Conservation (phyloP, 2,113 vertebrate genomes). For the Podarcis raffonei region DNA sequence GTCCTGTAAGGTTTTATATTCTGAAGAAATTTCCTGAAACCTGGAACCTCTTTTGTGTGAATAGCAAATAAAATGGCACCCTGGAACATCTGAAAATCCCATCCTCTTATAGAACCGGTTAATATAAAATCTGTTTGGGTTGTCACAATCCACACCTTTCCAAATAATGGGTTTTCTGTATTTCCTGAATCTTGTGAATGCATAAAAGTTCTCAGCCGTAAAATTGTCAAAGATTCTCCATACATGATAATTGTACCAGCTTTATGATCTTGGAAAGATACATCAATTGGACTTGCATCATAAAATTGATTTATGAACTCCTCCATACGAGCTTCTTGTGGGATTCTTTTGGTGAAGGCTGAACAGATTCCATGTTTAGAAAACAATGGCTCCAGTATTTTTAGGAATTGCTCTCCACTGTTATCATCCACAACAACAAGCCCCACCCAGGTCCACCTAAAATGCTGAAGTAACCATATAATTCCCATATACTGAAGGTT, state of each 20-base stretch:
- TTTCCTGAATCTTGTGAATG: no score
- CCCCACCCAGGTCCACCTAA: not conserved
- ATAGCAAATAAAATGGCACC: not conserved
- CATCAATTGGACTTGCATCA: no score
- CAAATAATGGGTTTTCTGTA: not conserved
- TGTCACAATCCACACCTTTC: constrained; percentile 3
- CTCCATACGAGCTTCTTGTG: not conserved
- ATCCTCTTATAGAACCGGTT: rapidly evolving
- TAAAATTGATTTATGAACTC: no score
- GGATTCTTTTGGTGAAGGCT: not conserved
- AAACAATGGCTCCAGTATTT: not conserved
- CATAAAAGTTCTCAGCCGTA: not conserved
- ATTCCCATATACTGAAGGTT: not conserved
- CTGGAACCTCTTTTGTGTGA: not conserved
- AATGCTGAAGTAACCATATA: not conserved
- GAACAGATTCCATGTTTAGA: not conserved
- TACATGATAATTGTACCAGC: not conserved
- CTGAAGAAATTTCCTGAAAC: not conserved
- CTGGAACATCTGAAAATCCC: not conserved
- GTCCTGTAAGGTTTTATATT: not conserved
- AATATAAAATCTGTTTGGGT: not conserved
- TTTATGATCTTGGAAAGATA: not conserved
- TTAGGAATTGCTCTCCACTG: not conserved
- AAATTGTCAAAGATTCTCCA: not conserved
- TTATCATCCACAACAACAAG: not conserved